Conservation (phyloP, 2,797 vertebrate genomes). For the Otolemur crassicaudatus region DNA sequence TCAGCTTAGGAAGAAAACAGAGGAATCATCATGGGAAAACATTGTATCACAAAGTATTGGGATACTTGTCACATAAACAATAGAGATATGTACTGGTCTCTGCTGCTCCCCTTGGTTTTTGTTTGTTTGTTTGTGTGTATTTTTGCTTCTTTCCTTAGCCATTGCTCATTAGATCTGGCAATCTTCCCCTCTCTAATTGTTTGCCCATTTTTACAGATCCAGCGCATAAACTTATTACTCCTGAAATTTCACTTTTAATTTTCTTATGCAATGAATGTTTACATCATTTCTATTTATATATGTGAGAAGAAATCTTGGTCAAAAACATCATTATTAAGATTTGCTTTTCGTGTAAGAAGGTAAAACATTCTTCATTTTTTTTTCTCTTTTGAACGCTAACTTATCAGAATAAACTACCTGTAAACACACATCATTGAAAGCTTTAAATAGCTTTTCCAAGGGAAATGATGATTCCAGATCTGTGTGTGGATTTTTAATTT, state of each 20-base stretch:
- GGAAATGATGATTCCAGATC: slow-evolving; percentile 21
- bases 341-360: neutral
- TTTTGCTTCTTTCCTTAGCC: neutral
- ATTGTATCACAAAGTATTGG: neutral
- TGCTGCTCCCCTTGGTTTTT: neutral
- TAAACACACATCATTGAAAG: slow-evolving; percentile 41
- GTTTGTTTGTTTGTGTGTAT: neutral
- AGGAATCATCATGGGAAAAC: neutral
- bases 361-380: no score
- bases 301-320: neutral
- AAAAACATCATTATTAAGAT: neutral
- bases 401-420: slow-evolving; percentile 32
- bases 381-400: neutral
- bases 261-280: neutral
- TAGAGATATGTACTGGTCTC: neutral
- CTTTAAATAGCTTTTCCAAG: slow-evolving; percentile 51
- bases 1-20: neutral
- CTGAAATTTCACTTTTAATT: slow-evolving; percentile 39
- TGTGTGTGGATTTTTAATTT: slow-evolving; percentile 58
- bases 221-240: neutral
- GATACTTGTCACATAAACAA: neutral
- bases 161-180: neutral
- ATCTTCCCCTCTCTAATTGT: neutral
- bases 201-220: neutral
- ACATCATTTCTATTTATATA: neutral